phyloP scores from a whole-genome alignment of 1,140 invertebrate species.

The Drosophila mayri region DNA sequence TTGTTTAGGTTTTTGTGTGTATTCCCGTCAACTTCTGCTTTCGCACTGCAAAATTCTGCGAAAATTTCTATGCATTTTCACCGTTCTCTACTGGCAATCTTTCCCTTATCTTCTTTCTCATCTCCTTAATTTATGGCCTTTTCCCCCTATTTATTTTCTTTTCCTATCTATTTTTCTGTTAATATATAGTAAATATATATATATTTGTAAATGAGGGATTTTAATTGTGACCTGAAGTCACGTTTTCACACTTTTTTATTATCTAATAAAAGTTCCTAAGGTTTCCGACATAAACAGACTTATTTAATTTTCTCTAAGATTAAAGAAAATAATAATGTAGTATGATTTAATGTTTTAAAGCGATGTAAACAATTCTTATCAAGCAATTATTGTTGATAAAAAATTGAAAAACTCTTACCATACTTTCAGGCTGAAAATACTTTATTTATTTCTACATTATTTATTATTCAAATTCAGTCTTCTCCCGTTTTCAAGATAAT shows the following conservation, averaged over 20 bases:
- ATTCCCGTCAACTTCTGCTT: not conserved
- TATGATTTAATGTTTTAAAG: no score
- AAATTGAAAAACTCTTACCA: not conserved
- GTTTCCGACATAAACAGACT: not conserved
- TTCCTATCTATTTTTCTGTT: slow-evolving; percentile 39
- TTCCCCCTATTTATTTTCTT: slow-evolving; percentile 8
- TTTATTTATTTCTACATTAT: not conserved
- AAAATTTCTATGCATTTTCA: slow-evolving; percentile 18
- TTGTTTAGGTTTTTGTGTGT: not conserved
- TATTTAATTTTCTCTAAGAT: not conserved
- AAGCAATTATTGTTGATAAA: not conserved
- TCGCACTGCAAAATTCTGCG: no score
- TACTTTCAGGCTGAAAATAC: not conserved
- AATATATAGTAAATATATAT: not conserved
- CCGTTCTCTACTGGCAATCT: not conserved
- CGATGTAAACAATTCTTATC: not conserved
- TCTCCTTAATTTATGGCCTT: slow-evolving; percentile 55
- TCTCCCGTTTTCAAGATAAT: not conserved
- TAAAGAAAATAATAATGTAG: not conserved
- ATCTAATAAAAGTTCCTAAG: not conserved
- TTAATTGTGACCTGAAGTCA: not conserved
- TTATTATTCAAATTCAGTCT: not conserved
- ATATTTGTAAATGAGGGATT: not conserved
- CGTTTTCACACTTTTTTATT: not conserved
- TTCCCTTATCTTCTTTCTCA: slow-evolving; percentile 11